phyloP scores from a whole-genome alignment of 1,140 invertebrate species.

The Drosophila tristis region DNA sequence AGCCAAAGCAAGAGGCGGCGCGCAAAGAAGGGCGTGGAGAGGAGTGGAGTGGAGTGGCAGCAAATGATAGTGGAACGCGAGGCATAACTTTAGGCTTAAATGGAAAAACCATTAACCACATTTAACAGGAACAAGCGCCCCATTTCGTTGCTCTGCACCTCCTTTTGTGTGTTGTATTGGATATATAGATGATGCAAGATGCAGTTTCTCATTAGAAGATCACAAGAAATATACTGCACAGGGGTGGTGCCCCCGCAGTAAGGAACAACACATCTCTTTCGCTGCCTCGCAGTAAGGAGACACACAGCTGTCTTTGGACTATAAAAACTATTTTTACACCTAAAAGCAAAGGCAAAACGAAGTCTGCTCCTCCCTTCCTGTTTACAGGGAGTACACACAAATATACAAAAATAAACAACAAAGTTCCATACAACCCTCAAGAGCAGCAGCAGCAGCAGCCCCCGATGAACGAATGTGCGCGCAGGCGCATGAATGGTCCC shows the following conservation, averaged over 20 bases:
- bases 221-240: no score
- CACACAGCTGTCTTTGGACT: conserved; percentile 17
- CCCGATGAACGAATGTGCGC: conserved; percentile 3
- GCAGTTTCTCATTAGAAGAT: no score
- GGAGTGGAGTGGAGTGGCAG: no score
- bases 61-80: background rate
- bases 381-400: conserved; percentile 30
- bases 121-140: background rate
- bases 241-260: no score
- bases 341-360: conserved; percentile 4
- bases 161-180: no score
- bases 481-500: conserved; percentile 25
- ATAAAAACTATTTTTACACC: background rate
- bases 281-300: no score
- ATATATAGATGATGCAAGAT: background rate
- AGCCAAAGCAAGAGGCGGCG: conserved; percentile 6
- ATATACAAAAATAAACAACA: conserved; percentile 48
- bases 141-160: no score
- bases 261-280: no score
- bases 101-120: conserved; percentile 17
- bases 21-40: background rate
- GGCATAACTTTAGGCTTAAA: conserved; percentile 76
- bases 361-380: conserved; percentile 24
- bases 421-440: background rate
- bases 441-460: conserved; percentile 4